Conservation (phyloP, 1,140 invertebrate genomes). For the Schlechtendalia chinensis region DNA sequence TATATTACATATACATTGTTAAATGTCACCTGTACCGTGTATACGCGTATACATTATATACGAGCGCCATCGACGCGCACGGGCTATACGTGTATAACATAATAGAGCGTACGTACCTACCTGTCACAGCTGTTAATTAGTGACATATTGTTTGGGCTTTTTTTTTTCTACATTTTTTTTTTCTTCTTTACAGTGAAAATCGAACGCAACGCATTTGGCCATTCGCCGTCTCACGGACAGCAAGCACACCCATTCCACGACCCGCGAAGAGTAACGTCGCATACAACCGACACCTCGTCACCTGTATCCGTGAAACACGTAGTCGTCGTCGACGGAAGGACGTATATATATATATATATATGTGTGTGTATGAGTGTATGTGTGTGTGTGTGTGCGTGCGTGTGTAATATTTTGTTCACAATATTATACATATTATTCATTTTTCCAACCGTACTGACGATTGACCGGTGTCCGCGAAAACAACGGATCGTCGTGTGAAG, state of each 20-base stretch:
- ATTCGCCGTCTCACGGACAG: slow-evolving; percentile 36
- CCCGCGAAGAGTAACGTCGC: background rate
- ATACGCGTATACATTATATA: background rate
- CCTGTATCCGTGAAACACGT: too few relatives aligned
- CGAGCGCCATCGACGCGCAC: background rate
- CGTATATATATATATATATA: too few relatives aligned
- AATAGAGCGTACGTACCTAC: slow-evolving; percentile 15
- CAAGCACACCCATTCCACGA: slow-evolving; percentile 44
- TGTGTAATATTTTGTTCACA: too few relatives aligned
- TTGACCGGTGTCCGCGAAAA: too few relatives aligned
- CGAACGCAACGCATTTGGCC: slow-evolving; percentile 43
- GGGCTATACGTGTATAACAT: background rate
- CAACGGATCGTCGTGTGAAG: too few relatives aligned
- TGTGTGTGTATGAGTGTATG: too few relatives aligned
- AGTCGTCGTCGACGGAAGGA: too few relatives aligned
- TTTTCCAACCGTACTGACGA: too few relatives aligned
- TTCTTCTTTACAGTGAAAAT: slow-evolving; percentile 36
- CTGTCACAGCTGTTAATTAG: slow-evolving; percentile 50
- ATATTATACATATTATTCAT: too few relatives aligned
- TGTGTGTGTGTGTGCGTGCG: too few relatives aligned
- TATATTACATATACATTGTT: slow-evolving; percentile 35
- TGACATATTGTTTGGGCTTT: slow-evolving; percentile 44
- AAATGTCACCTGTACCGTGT: slow-evolving; percentile 45
- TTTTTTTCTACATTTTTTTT: slow-evolving; percentile 33
- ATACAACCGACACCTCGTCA: too few relatives aligned